A percentile compares a stretch with the other conserved stretches of the same genome.
Evolutionary conservation across 23 tunicate species (phyloP).

Genomic region (Styela clava): DNA sequence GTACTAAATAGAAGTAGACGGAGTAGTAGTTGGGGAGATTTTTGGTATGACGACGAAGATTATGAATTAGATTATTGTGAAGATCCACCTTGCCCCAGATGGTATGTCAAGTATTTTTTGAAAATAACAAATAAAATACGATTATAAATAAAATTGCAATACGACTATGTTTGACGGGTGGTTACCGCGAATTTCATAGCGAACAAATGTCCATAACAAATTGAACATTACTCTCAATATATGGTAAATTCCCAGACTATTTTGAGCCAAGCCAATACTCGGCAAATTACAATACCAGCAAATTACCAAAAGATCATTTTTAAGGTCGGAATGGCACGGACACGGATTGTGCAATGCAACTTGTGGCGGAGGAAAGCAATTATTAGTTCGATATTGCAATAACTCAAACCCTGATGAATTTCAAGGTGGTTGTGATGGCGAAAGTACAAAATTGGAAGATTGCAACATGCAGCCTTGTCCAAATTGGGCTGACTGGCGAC

Average conservation of each 20-base stretch:
- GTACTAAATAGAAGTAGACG: neutral
- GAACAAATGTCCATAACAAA: too few species aligned
- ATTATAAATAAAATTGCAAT: too few species aligned
- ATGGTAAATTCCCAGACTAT: too few species aligned
- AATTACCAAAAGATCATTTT: neutral
- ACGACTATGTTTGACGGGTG: too few species aligned
- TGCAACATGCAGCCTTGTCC: conserved; percentile 66
- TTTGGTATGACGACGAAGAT: conserved; percentile 9
- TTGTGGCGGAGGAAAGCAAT: conserved; percentile 46
- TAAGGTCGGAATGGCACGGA: conserved; percentile 68
- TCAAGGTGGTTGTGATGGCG: conserved; percentile 39
- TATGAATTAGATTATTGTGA: neutral
- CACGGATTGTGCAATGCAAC: conserved; percentile 36
- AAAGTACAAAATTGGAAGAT: conserved; percentile 5
- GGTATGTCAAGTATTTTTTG: conserved; percentile 8
- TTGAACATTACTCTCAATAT: too few species aligned
- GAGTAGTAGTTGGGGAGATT: neutral
- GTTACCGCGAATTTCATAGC: too few species aligned
- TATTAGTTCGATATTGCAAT: conserved; percentile 44
- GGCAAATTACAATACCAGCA: too few species aligned
- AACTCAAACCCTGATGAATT: conserved; percentile 16
- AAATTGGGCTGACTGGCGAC: conserved; percentile 40
- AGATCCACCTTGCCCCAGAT: conserved; percentile 18
- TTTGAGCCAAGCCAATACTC: too few species aligned
- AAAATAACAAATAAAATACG: neutral